Percentiles rank a stretch among this genome's conserved stretches.
Evolutionary conservation across 1,140 invertebrate species (phyloP).

Genomic region (Planococcus citri): DNA sequence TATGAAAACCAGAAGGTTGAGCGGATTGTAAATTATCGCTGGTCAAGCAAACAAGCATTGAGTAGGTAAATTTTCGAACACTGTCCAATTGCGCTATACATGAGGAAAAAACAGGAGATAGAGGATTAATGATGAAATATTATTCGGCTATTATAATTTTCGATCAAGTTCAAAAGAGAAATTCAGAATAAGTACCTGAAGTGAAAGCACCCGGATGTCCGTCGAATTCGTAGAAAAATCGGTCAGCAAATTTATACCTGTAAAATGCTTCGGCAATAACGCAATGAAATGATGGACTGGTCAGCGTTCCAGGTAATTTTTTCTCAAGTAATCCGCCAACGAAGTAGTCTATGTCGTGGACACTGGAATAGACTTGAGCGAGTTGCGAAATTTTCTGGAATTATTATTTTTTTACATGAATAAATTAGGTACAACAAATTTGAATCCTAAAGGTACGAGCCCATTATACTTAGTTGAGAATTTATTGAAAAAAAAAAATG

Average conservation of each 20-base stretch:
- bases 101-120: no score
- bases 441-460: no score
- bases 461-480: no score
- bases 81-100: slow-evolving; percentile 62
- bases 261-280: slow-evolving; percentile 80
- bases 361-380: slow-evolving; percentile 44
- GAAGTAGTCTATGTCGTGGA: slow-evolving; percentile 85
- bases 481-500: no score
- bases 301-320: slow-evolving; percentile 56
- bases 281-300: slow-evolving; percentile 83
- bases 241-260: slow-evolving; percentile 63
- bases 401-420: no score
- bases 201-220: slow-evolving; percentile 51
- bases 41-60: slow-evolving; percentile 72
- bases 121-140: neutral
- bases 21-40: slow-evolving; percentile 22
- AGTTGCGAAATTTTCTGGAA: slow-evolving; percentile 22
- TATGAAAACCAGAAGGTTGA: neutral
- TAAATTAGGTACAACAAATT: no score
- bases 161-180: slow-evolving; percentile 26
- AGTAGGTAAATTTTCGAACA: slow-evolving; percentile 66
- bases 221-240: slow-evolving; percentile 68
- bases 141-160: neutral
- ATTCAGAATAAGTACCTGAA: no score
- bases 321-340: slow-evolving; percentile 78